Conservation (phyloP, 2,113 vertebrate genomes). For the Rafetus swinhoei region DNA sequence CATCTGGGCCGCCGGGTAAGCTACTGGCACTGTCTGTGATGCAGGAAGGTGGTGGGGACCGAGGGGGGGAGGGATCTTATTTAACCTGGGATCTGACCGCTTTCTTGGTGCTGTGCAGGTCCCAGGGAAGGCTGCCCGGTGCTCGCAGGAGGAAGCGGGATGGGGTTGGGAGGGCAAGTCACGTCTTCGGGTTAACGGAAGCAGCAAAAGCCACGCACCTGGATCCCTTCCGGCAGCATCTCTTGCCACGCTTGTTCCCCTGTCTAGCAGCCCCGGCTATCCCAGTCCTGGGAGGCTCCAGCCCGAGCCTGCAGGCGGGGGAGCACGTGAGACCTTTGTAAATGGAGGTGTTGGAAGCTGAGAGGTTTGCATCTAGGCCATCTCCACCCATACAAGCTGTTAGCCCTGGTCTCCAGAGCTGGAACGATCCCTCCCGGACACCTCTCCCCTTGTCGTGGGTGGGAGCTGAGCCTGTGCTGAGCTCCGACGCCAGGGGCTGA, state of each 20-base stretch:
- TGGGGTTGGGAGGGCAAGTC: too few species aligned
- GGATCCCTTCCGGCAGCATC: background rate
- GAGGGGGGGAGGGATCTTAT: background rate
- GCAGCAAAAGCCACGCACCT: background rate
- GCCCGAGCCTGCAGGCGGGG: background rate
- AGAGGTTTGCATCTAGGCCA: background rate
- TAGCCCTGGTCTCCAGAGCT: background rate
- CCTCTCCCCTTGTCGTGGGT: background rate
- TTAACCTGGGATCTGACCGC: background rate
- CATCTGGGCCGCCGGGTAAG: background rate
- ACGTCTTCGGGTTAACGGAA: background rate
- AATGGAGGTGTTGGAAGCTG: background rate
- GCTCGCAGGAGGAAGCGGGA: background rate
- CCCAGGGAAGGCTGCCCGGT: background rate
- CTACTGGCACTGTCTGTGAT: background rate
- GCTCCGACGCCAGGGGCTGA: background rate
- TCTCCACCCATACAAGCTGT: background rate
- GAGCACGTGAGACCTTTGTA: background rate
- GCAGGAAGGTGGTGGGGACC: background rate
- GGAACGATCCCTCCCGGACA: background rate
- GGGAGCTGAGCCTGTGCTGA: background rate
- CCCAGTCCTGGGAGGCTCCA: background rate
- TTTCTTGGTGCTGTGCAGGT: background rate
- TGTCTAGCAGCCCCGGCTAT: background rate
- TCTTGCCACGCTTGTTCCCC: background rate